Base-by-base conservation (phyloP, 1,140 invertebrate genomes). In the Alviniconcha marisindica region DNA sequence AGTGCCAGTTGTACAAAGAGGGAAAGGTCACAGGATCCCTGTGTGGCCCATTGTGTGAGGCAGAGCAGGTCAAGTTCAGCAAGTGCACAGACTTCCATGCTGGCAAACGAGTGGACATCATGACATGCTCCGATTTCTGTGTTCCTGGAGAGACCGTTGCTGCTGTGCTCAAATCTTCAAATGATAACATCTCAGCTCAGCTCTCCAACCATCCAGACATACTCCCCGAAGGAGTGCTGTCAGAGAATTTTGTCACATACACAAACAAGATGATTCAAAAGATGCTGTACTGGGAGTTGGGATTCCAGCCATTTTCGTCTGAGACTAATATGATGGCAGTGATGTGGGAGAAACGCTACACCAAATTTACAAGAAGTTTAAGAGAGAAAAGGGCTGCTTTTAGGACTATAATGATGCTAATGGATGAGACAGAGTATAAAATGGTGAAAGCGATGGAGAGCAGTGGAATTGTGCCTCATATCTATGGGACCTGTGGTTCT, bases 371-470 rank as follows among this genome's bases (percentile, higher is more conserved):
- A 81, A 85, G 36, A 44, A 69, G 56, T 28, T 42, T 36, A 80
- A 51, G 38, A 63, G 44, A n/a, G 15, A 66, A 40, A 36, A 77
- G 78, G 15, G 87, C 88, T 18, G 95, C 95, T 92, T 93, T 94
- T 83, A 95, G 95, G 88, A 91, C 71, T 18, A n/a, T 95, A 10
- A 96, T 95, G 95, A 88, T 92, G 54, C 87, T 96, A 28, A 81
- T 95, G 12, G 95, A 96, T 87, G 95, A 96, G 87, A 94, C 95
- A 87, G 96, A 96, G 89, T 96, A 96, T 89, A 83, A 96, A 18
- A 91, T 95, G 33, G 94, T 94, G n/a, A 92, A 94, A 63, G 87
- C 95, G 4, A 95, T 94, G 89, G 93, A 94, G 78, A 94, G 95
- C 81, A 92, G 92, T 77, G 94, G 95, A 76, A 91, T 95, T 69